A percentile compares a stretch with the other conserved stretches of the same genome.
Evolutionary conservation across 2,888 invertebrate genomes (phyloP).

Genomic region (Itoplectis maculator): DNA sequence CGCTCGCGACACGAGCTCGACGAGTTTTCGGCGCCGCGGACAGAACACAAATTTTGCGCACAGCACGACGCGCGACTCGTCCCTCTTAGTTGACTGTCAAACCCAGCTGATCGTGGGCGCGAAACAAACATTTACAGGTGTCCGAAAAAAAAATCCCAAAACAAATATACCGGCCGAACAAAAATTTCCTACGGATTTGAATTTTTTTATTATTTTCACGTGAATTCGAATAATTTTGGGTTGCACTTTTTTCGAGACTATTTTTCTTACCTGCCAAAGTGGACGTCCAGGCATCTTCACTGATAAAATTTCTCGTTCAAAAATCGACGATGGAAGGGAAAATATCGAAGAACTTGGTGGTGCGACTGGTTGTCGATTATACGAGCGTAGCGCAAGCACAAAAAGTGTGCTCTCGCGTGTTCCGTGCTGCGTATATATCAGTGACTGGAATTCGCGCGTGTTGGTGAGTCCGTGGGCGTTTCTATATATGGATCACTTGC

Average conservation of each 20-base stretch:
- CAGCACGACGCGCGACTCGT: constrained; percentile 56
- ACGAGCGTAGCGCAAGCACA: constrained; percentile 77
- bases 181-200: not conserved
- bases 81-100: constrained; percentile 69
- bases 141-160: not conserved
- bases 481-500: constrained; percentile 83
- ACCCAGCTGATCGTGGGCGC: constrained; percentile 61
- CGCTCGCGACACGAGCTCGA: constrained; percentile 1
- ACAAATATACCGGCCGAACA: not conserved
- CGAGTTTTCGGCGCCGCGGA: constrained; percentile 39
- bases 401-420: constrained; percentile 81
- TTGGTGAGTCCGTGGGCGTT: constrained; percentile 80
- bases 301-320: constrained; percentile 19
- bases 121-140: constrained; percentile 7
- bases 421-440: constrained; percentile 82
- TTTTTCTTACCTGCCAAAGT: constrained; percentile 89
- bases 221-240: too few species aligned
- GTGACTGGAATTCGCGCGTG: constrained; percentile 80
- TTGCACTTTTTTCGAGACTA: not conserved
- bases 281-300: constrained; percentile 91
- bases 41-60: constrained; percentile 66
- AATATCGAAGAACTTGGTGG: constrained; percentile 27
- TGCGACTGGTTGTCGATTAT: constrained; percentile 33
- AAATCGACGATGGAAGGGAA: constrained; percentile 30
- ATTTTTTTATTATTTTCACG: not conserved